Evolutionary conservation across 2,113 vertebrate species (phyloP).

Genomic region (Aramus guarauna): DNA sequence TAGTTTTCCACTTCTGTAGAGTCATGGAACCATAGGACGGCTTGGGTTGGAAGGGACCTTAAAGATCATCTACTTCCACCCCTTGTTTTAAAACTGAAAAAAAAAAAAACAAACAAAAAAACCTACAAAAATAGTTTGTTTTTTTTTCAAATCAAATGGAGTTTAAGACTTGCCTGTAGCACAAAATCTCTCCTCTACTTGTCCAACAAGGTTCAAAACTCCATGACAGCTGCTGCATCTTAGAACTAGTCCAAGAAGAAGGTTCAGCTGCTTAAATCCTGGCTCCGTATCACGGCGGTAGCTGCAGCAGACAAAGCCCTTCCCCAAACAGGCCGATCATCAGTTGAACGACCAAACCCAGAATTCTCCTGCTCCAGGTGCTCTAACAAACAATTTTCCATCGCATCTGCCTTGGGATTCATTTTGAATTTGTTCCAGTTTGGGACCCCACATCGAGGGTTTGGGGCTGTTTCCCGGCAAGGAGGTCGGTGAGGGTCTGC

Average conservation of each 20-base stretch:
- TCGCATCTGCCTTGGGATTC: background rate
- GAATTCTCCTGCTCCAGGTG: background rate
- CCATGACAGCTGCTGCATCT: background rate
- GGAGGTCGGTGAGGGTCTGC: too few relatives aligned
- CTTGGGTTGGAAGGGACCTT: too few relatives aligned
- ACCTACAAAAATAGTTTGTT: too few relatives aligned
- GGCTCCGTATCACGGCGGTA: background rate
- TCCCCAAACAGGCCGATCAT: background rate
- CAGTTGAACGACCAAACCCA: background rate
- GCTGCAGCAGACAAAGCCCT: too few relatives aligned
- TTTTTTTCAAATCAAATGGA: background rate
- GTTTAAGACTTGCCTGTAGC: background rate
- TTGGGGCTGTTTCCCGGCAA: background rate
- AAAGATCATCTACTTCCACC: too few relatives aligned
- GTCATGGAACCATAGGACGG: too few relatives aligned
- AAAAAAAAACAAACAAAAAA: too few relatives aligned
- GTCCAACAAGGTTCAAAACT: background rate
- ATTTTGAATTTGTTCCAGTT: background rate
- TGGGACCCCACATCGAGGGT: rapidly evolving
- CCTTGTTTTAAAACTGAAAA: too few relatives aligned
- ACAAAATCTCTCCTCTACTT: background rate
- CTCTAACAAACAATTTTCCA: background rate
- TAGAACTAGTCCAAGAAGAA: background rate
- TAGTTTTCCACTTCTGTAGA: background rate
- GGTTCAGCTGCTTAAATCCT: background rate